Percentiles rank a stretch among this genome's conserved stretches.
phyloP scores from a whole-genome alignment of 1,140 invertebrate genomes.

The Drosophila busckii region DNA sequence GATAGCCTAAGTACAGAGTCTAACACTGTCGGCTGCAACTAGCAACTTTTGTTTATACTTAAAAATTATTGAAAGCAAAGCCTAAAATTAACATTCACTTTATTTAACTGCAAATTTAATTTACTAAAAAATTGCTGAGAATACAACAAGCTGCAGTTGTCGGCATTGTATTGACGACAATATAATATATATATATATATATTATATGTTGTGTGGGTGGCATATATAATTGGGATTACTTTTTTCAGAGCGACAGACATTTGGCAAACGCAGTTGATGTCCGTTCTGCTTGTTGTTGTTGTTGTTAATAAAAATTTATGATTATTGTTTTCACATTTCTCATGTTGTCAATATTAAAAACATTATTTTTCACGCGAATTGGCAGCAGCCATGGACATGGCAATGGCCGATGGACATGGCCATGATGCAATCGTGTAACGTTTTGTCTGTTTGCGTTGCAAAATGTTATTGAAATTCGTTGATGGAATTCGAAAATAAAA shows the following conservation, averaged over 20 bases:
- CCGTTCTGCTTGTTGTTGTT: slow-evolving; percentile 8
- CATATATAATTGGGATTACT: slow-evolving; percentile 33
- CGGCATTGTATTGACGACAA: too few relatives aligned
- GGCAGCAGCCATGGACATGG: slow-evolving; percentile 45
- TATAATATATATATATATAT: too few relatives aligned
- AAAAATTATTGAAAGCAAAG: too few relatives aligned
- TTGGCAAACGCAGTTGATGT: slow-evolving; percentile 17
- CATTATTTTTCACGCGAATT: slow-evolving; percentile 75
- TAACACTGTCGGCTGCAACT: too few relatives aligned
- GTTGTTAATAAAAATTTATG: slow-evolving; percentile 75
- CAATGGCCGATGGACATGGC: slow-evolving; percentile 39
- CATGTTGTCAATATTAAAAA: slow-evolving; percentile 77
- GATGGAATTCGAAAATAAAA: slow-evolving; percentile 53
- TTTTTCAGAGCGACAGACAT: slow-evolving; percentile 19
- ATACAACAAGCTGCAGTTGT: too few relatives aligned
- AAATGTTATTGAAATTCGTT: slow-evolving; percentile 73
- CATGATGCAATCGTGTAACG: slow-evolving; percentile 10
- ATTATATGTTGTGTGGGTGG: neutral
- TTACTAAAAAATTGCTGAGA: too few relatives aligned
- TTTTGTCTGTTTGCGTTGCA: slow-evolving; percentile 12
- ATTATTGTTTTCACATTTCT: slow-evolving; percentile 78
- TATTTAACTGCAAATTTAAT: too few relatives aligned
- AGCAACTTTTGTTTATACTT: too few relatives aligned
- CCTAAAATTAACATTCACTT: too few relatives aligned
- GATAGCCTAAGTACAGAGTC: too few relatives aligned